These are phyloP conservation scores for Trididemnum clinides DNA, from an alignment of 23 tunicate genomes.

Conservation along the genomic window DNA sequence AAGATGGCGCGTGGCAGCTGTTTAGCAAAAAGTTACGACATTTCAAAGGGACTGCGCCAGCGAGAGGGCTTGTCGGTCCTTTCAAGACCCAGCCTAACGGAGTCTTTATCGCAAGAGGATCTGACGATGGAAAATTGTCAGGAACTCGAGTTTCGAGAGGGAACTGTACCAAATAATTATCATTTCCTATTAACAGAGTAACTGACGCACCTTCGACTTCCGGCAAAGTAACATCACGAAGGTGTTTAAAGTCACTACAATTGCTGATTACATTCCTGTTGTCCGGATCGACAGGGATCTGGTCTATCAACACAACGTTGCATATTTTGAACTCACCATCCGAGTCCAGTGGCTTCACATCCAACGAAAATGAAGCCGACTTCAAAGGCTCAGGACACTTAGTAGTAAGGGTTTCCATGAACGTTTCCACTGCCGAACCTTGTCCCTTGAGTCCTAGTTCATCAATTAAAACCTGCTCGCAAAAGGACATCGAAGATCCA, in stretches of 20 bases:
- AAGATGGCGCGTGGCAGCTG: background rate
- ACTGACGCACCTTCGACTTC: constrained; percentile 15
- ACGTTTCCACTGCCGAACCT: too few relatives aligned
- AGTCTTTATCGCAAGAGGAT: constrained; percentile 4
- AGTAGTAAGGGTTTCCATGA: too few relatives aligned
- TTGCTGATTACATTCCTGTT: too few relatives aligned
- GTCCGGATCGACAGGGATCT: too few relatives aligned
- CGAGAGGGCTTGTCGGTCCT: background rate
- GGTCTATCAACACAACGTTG: too few relatives aligned
- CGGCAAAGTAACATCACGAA: constrained; percentile 4
- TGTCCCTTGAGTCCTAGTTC: too few relatives aligned
- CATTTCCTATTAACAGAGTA: constrained; percentile 25
- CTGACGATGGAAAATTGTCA: background rate
- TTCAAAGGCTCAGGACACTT: too few relatives aligned
- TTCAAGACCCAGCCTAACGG: constrained; percentile 15
- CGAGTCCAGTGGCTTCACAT: too few relatives aligned
- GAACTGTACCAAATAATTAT: background rate
- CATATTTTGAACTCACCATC: too few relatives aligned
- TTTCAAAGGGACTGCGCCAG: background rate
- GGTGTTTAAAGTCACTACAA: background rate
- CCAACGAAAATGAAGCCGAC: too few relatives aligned
- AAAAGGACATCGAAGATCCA: too few relatives aligned
- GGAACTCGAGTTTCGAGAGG: background rate
- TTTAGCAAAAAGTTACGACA: background rate
- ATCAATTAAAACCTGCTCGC: too few relatives aligned